Evolutionary conservation across 2,113 vertebrate species (phyloP).

Genomic region (Bambusicola thoracicus): DNA sequence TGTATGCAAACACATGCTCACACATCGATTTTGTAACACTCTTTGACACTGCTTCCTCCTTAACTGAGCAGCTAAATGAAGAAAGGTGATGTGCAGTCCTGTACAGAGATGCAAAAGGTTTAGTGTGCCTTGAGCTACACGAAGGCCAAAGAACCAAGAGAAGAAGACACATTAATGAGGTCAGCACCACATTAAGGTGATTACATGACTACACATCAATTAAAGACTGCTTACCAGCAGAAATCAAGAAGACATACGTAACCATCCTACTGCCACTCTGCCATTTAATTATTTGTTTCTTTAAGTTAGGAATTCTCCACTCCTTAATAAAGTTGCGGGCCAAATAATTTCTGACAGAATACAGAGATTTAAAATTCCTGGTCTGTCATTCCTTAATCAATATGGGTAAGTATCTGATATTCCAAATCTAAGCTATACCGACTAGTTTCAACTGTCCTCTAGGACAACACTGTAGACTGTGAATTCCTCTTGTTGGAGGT

Average conservation of each 20-base stretch:
- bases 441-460: not conserved
- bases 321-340: not conserved
- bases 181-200: not conserved
- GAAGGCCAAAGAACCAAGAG: not conserved
- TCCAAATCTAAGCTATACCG: not conserved
- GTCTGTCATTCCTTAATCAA: not conserved
- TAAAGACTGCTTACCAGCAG: not conserved
- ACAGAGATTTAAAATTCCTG: not conserved
- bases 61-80: not conserved
- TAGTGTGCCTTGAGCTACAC: not conserved
- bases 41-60: not conserved
- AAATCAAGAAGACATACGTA: too few species aligned
- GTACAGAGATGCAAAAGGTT: not conserved
- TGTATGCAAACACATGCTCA: fast-evolving
- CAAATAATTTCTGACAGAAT: not conserved
- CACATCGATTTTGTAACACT: not conserved
- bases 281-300: not conserved
- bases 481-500: not conserved
- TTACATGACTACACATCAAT: not conserved
- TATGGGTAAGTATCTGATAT: not conserved
- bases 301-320: not conserved
- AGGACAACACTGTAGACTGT: not conserved
- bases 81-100: not conserved
- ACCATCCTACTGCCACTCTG: not conserved
- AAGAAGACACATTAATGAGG: fast-evolving